Conservation (phyloP, 1,140 invertebrate species). For the Proales similis region DNA sequence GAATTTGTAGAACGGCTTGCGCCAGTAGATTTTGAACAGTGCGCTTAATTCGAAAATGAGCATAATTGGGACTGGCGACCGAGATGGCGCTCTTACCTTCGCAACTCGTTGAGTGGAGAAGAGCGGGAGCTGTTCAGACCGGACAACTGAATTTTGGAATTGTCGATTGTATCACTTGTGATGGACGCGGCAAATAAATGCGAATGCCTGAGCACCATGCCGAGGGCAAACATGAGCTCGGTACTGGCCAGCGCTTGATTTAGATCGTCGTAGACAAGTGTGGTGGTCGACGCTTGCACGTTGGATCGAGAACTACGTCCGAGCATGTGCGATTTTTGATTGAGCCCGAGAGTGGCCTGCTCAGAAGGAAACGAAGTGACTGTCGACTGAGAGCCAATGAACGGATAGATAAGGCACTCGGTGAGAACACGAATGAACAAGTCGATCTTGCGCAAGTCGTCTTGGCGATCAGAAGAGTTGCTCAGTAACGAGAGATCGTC, state of each 20-base stretch:
- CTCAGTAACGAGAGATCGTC: no score
- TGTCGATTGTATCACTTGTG: neutral
- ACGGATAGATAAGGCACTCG: constrained; percentile 11
- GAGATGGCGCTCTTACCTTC: no score
- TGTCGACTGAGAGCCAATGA: no score
- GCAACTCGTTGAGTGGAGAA: no score
- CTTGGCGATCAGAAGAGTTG: no score
- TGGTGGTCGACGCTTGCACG: neutral
- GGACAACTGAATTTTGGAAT: no score
- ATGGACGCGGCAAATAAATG: constrained; percentile 1
- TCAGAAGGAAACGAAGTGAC: neutral
- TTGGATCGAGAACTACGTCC: neutral
- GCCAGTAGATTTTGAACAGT: constrained; percentile 25
- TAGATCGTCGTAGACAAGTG: neutral
- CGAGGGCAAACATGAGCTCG: constrained; percentile 2
- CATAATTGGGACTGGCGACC: no score
- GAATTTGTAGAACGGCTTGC: constrained; percentile 29
- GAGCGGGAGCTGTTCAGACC: no score
- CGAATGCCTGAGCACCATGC: constrained; percentile 12
- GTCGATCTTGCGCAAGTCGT: constrained; percentile 2
- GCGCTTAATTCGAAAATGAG: no score
- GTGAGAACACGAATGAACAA: neutral
- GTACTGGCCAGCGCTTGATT: neutral
- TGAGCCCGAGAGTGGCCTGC: neutral
- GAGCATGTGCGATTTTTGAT: neutral